Evolutionary conservation across 2,888 invertebrate species (phyloP), one percentile per base, ranked within the genome.

Genomic region (Linyphia triangularis): DNA sequence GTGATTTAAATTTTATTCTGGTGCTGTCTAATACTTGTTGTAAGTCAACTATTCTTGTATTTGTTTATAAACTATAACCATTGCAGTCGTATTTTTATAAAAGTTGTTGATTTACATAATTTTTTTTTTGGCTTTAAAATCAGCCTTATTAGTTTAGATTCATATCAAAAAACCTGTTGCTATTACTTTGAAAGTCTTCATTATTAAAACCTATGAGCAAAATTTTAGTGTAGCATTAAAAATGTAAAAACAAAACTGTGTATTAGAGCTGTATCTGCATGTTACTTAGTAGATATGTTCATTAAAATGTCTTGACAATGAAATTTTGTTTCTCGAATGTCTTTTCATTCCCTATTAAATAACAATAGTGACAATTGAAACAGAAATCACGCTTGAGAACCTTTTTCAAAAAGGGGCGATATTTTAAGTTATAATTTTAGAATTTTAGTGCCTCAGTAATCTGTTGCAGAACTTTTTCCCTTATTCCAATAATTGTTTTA

Each of bases 101-200:
- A 77, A 40, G 61, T 57, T 72, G 26, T 72, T 82, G 51, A 51
- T 82, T 82, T 82, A 33, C 37, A 82, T 63, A 16, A 28, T 1
- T 82, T 82, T 61, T 61, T 1, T 82, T 82, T 61, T 61, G 40
- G 33, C 72, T 72, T 61, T 43, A 43, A 63, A 65, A 79, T 75
- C 57, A 69, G 85, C 85, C 85, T 85, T 85, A 84, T 84, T 84
- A 75, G 84, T 77, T 81, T 72, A 37, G 51, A 57, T n/a, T 61
- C 85, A 85, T 85, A 85, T 85, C 85, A 85, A 77, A 82, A 40
- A 22, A 63, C 37, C 37, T 59, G 40, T 37, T 40, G 33, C 37
- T 37, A 40, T 77, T 61, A 40, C 33, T 61, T 77, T 63, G 33
- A 63, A 77, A 33, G 40, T 77, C 77, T 40, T 40, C 61, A 77